phyloP scores from a whole-genome alignment of 2,113 vertebrate genomes.

The Tor tambroides region DNA sequence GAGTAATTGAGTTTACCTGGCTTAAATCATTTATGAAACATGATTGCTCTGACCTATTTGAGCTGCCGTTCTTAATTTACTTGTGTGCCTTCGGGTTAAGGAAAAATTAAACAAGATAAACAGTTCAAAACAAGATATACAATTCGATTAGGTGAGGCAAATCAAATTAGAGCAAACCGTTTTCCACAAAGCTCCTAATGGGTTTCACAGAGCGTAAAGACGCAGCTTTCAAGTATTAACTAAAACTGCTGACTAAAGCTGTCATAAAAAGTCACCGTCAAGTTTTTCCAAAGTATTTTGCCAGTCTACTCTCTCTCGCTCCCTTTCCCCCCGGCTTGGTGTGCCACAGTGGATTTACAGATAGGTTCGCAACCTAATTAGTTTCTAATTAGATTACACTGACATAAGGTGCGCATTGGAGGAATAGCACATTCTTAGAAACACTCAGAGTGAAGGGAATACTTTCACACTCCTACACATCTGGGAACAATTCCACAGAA shows the following conservation, averaged over 20 bases:
- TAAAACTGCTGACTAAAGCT: conserved; percentile 9
- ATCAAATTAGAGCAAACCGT: neutral
- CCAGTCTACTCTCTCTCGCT: conserved; percentile 3
- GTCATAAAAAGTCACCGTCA: conserved; percentile 41
- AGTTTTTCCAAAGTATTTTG: neutral
- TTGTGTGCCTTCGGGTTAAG: neutral
- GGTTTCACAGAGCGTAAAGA: neutral
- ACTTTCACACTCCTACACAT: conserved; percentile 35
- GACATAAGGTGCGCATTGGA: conserved; percentile 47
- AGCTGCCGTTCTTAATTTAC: conserved; percentile 1
- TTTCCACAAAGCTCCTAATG: neutral
- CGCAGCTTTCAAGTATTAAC: conserved; percentile 13
- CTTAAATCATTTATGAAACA: conserved; percentile 7
- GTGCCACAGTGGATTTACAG: conserved; percentile 59
- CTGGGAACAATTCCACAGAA: conserved; percentile 29
- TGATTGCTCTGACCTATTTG: neutral
- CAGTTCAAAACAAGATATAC: neutral
- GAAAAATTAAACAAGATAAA: neutral
- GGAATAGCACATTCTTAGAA: conserved; percentile 47
- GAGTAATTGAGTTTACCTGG: conserved; percentile 15
- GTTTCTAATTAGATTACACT: conserved; percentile 71
- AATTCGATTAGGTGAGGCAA: neutral
- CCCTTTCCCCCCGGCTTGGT: conserved; percentile 21
- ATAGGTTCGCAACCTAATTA: conserved; percentile 60
- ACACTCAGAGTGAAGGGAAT: conserved; percentile 30